Base-by-base conservation (phyloP, 2,797 vertebrate species). In the Neopelma chrysocephalum region DNA sequence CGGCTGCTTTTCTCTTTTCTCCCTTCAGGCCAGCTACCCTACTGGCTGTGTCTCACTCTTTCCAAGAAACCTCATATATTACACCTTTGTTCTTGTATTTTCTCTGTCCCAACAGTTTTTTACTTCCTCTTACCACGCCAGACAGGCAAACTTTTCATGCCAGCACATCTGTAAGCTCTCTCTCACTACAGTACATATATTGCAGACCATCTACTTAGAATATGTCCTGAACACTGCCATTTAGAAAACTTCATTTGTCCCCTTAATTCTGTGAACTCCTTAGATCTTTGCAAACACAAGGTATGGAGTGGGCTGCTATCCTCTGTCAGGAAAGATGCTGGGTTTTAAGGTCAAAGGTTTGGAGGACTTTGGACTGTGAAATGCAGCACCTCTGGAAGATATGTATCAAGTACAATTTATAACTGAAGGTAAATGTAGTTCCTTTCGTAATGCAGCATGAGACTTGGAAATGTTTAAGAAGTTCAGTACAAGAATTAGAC, bases 71-170 rank as follows among this genome's bases (percentile, higher is more conserved):
- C 25, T 61, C 62, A 47, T 22, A 51, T 64, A 12, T 11, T 20
- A 26, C 6, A 61, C 15, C 21, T 57, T 38, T 66, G 21, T 53
- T 57, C 31, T 53, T 82, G 20, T 26, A 40, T 81, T 69, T 81
- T 62, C 61, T 66, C 58, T 51, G 25, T 57, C 20, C 31, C 32
- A 47, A 14, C 1, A 38, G 15, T 66, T 69, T 83, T 80, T 56
- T 1, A 2, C 31, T 77, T 60, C 9, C 8, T 36, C 18, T 61
- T 16, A 31, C 14, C 1, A 3, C 0, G 3, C 8, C 3, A 6
- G 38, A 20, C 25, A 57, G 29, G 36, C 8, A n/a, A 82, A 51
- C 15, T 31, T 48, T 40, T 53, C 14, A 32, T 8, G n/a, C 22
- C 15, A 18, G 32, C n/a, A 9, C 7, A 22, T 25, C 53, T 3